Conservation (phyloP, 2,797 vertebrate genomes). For the Natrix natrix region DNA sequence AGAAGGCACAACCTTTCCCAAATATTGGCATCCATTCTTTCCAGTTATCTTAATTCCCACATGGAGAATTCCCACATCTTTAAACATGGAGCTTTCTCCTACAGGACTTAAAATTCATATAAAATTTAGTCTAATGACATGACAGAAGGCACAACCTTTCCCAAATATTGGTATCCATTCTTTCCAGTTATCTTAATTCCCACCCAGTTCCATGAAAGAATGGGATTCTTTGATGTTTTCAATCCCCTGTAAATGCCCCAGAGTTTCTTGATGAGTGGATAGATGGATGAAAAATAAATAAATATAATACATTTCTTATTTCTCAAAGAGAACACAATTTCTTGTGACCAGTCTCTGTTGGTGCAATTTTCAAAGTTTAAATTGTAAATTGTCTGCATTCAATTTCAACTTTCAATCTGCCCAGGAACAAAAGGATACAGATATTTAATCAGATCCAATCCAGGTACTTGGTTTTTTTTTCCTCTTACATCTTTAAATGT, state of each 20-base stretch:
- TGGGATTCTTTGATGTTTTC: background rate
- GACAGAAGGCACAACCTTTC: background rate
- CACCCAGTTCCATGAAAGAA: conserved; percentile 6
- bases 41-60: too few species aligned
- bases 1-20: background rate
- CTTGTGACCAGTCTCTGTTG: background rate
- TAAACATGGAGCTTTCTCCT: background rate
- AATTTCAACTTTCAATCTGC: background rate
- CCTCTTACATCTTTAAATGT: conserved; percentile 38
- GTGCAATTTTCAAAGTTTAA: conserved; percentile 6
- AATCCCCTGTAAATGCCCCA: background rate
- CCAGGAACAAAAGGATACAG: background rate
- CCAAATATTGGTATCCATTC: background rate
- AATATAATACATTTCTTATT: background rate
- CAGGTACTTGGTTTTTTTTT: background rate
- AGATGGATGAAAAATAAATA: background rate
- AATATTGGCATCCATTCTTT: background rate
- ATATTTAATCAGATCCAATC: conserved; percentile 1
- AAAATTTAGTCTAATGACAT: background rate
- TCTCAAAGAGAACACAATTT: background rate
- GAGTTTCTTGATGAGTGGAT: background rate
- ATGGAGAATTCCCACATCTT: too few species aligned
- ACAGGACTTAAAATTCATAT: background rate
- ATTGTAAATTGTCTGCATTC: background rate
- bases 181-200: background rate